Evolutionary conservation across 2,797 vertebrate species (phyloP).

Genomic region (Myioborus miniatus): DNA sequence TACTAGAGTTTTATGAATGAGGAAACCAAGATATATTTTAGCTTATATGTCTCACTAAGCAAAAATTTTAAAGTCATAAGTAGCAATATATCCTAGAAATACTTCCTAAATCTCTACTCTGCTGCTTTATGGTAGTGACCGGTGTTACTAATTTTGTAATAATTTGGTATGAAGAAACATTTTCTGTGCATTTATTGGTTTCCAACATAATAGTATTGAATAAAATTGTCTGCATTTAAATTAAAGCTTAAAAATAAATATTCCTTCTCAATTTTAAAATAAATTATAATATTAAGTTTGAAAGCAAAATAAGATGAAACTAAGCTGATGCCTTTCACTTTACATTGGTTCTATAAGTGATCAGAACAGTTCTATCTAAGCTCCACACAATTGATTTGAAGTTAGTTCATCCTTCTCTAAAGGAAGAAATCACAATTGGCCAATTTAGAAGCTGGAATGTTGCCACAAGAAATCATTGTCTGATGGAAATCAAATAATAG

Average conservation of each 20-base stretch:
- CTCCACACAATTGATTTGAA: neutral
- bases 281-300: neutral
- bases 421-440: neutral
- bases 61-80: neutral
- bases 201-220: neutral
- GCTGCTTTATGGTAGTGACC: neutral
- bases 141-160: neutral
- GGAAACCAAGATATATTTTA: neutral
- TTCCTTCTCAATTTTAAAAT: neutral
- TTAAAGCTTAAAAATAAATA: neutral
- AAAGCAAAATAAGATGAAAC: neutral
- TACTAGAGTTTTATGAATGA: neutral
- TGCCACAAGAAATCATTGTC: neutral
- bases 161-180: neutral
- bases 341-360: neutral
- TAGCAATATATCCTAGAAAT: neutral
- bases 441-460: neutral
- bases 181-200: neutral
- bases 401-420: neutral
- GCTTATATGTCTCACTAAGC: neutral
- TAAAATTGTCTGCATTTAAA: neutral
- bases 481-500: slow-evolving; percentile 14
- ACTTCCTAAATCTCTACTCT: neutral
- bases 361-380: neutral
- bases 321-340: neutral